phyloP scores from a whole-genome alignment of 2,888 invertebrate genomes.

The Ochropleura plecta region DNA sequence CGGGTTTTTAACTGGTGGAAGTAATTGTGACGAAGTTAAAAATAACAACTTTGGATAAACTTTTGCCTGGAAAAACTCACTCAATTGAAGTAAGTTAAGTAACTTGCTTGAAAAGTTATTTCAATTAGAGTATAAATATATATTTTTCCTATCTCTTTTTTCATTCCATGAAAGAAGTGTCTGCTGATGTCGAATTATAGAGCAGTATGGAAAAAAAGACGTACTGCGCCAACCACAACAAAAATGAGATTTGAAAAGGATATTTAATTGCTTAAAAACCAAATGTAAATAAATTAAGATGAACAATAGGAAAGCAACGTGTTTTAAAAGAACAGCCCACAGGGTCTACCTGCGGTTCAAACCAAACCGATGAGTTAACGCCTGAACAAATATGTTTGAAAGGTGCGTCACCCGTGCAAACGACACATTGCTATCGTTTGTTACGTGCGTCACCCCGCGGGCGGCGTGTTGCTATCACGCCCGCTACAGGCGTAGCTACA shows the following conservation, averaged over 20 bases:
- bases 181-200: background rate
- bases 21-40: conserved; percentile 23
- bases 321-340: background rate
- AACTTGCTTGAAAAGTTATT: background rate
- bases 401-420: conserved; percentile 8
- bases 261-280: background rate
- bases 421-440: conserved; percentile 16
- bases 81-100: background rate
- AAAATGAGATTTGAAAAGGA: background rate
- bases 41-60: conserved; percentile 13
- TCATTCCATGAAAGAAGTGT: background rate
- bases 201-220: background rate
- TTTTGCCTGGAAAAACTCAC: conserved; percentile 2
- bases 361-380: conserved; percentile 8
- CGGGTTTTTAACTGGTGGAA: conserved; percentile 17
- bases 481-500: background rate
- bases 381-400: conserved; percentile 33
- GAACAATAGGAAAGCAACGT: background rate
- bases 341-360: background rate
- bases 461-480: conserved; percentile 26
- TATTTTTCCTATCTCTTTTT: background rate
- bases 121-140: background rate
- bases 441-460: background rate
- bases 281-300: background rate
- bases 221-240: background rate